A percentile compares a stretch with the other conserved stretches of the same genome.
Evolutionary conservation across 2,113 vertebrate genomes (phyloP).

Genomic region (Muntiacus reevesi): DNA sequence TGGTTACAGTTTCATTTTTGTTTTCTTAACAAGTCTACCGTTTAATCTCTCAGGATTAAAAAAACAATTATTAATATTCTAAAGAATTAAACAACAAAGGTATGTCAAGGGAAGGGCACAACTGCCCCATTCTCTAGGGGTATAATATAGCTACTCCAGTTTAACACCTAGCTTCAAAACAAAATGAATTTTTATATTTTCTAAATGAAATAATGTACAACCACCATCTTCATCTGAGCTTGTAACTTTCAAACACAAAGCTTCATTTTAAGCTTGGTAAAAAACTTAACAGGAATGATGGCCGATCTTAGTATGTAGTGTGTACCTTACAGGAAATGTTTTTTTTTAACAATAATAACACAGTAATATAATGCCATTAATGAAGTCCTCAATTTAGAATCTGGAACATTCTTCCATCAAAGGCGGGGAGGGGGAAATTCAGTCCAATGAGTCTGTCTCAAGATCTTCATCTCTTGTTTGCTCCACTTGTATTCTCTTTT

Average conservation of each 20-base stretch:
- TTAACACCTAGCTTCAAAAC: conserved; percentile 71
- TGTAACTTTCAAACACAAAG: conserved; percentile 69
- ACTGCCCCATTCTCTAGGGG: conserved; percentile 50
- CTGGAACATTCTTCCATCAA: conserved; percentile 78
- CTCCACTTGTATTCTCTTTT: conserved; percentile 77
- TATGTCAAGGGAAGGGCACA: conserved; percentile 66
- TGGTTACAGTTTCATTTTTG: conserved; percentile 74
- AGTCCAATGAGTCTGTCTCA: conserved; percentile 78
- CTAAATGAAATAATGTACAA: conserved; percentile 74
- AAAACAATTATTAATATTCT: conserved; percentile 62
- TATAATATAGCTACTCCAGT: conserved; percentile 65
- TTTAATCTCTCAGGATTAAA: conserved; percentile 72
- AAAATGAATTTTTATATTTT: conserved; percentile 68
- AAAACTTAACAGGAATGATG: conserved; percentile 69
- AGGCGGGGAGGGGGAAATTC: conserved; percentile 62
- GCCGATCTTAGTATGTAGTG: conserved; percentile 71
- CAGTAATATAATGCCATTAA: conserved; percentile 74
- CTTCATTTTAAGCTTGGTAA: conserved; percentile 69
- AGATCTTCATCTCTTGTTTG: conserved; percentile 75
- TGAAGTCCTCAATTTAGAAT: conserved; percentile 78
- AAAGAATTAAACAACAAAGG: conserved; percentile 74
- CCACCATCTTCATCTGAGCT: conserved; percentile 64
- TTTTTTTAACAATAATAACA: conserved; percentile 72
- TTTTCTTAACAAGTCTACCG: conserved; percentile 74
- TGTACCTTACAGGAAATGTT: conserved; percentile 69